phyloP scores from a whole-genome alignment of 2,888 invertebrate species.

The Lasioglossum marginatum region DNA sequence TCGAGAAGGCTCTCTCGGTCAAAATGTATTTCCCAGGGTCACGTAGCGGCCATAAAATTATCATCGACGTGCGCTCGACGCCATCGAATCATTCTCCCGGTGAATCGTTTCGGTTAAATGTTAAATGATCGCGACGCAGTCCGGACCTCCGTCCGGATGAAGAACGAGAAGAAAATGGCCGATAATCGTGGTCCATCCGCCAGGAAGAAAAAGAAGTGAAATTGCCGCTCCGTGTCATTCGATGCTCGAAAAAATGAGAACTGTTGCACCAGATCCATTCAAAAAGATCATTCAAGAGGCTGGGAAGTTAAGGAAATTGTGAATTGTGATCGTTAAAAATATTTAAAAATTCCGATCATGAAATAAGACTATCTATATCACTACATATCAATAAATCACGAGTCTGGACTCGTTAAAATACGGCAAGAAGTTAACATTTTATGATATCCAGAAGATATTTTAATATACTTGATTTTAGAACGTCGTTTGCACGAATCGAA shows the following conservation, averaged over 20 bases:
- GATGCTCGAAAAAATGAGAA: background rate
- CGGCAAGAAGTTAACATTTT: too few species aligned
- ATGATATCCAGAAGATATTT: too few species aligned
- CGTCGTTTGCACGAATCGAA: background rate
- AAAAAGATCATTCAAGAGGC: too few species aligned
- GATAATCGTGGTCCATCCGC: background rate
- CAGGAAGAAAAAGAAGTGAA: background rate
- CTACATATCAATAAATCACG: too few species aligned
- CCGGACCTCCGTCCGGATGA: background rate
- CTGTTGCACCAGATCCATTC: too few species aligned
- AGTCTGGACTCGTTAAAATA: too few species aligned
- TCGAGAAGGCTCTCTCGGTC: background rate
- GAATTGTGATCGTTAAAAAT: too few species aligned
- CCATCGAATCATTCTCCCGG: background rate
- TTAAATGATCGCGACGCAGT: background rate
- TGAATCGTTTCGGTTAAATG: slow-evolving; percentile 16
- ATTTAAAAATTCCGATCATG: too few species aligned
- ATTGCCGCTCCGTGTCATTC: background rate
- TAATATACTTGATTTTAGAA: too few species aligned
- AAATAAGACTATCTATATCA: too few species aligned
- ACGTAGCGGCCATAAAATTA: slow-evolving; percentile 47
- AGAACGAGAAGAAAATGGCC: background rate
- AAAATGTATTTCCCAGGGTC: slow-evolving; percentile 48
- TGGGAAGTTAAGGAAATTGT: too few species aligned
- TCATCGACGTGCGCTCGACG: slow-evolving; percentile 9